Evolutionary conservation across 1,140 invertebrate species (phyloP).

Genomic region (Uloborus diversus): DNA sequence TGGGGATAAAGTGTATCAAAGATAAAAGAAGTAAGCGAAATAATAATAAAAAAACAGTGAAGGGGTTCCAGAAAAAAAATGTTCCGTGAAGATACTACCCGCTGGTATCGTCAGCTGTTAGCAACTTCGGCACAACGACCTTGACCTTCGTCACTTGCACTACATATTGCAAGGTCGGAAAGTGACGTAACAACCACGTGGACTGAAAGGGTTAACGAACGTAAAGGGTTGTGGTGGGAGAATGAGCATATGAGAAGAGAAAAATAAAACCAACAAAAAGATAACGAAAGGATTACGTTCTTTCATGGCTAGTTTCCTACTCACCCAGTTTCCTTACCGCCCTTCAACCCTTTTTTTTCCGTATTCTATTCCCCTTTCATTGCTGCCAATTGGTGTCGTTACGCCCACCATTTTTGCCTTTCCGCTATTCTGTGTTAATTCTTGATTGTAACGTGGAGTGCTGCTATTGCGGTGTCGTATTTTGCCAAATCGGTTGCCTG

Average conservation of each 20-base stretch:
- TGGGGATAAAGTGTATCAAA: too few relatives aligned
- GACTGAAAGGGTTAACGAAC: conserved; percentile 50
- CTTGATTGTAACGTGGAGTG: not conserved
- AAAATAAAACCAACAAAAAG: too few relatives aligned
- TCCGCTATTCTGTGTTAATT: not conserved
- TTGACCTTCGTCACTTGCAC: conserved; percentile 39
- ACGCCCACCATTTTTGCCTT: not conserved
- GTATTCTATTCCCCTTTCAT: not conserved
- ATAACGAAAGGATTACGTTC: not conserved
- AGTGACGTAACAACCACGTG: conserved; percentile 45
- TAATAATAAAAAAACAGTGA: too few relatives aligned
- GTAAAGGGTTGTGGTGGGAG: conserved; percentile 40
- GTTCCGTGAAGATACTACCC: conserved; percentile 10
- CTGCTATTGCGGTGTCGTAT: too few relatives aligned
- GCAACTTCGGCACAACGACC: conserved; percentile 19
- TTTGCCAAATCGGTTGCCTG: too few relatives aligned
- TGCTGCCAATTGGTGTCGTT: not conserved
- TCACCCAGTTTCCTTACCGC: not conserved
- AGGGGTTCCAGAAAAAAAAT: too few relatives aligned
- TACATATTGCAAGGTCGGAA: conserved; percentile 42
- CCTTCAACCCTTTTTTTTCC: not conserved
- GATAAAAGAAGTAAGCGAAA: too few relatives aligned
- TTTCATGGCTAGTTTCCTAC: not conserved
- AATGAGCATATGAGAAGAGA: too few relatives aligned
- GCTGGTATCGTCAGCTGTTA: conserved; percentile 29